These are phyloP conservation scores for Choristoneura fumiferana DNA, from an alignment of 1,140 invertebrate genomes.

Conservation along the genomic window DNA sequence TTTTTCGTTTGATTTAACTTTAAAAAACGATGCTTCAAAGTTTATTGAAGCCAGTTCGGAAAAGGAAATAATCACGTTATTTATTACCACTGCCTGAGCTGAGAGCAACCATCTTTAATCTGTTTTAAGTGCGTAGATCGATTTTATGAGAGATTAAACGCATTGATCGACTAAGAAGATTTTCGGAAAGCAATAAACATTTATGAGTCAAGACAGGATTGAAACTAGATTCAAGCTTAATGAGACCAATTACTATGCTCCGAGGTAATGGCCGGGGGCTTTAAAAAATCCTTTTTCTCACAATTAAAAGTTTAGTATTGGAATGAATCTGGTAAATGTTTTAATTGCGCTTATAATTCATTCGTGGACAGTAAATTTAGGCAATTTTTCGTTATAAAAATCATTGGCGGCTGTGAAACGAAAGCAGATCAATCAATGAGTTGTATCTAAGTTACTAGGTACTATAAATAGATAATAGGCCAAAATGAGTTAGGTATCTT, in stretches of 20 bases:
- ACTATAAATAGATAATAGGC: too few relatives aligned
- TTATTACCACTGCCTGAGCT: slow-evolving; percentile 56
- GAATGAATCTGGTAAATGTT: neutral
- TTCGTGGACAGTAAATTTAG: neutral
- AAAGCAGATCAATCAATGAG: neutral
- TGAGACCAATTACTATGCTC: slow-evolving; percentile 42
- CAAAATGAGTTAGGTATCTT: too few relatives aligned
- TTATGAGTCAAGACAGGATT: slow-evolving; percentile 33
- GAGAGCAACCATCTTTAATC: slow-evolving; percentile 67
- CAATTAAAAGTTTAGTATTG: neutral
- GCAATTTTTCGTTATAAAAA: slow-evolving; percentile 1
- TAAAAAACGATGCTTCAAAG: slow-evolving; percentile 41
- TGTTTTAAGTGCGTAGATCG: slow-evolving; percentile 58
- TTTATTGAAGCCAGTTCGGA: slow-evolving; percentile 57
- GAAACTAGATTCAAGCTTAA: slow-evolving; percentile 46
- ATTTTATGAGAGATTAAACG: slow-evolving; percentile 71
- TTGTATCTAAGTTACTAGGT: neutral
- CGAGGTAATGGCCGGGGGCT: neutral
- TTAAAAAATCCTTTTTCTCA: slow-evolving; percentile 15
- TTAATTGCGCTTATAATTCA: slow-evolving; percentile 8
- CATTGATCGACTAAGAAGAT: slow-evolving; percentile 53
- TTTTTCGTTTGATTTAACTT: slow-evolving; percentile 55
- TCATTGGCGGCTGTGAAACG: neutral
- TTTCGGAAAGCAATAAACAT: slow-evolving; percentile 54
- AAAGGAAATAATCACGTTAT: slow-evolving; percentile 74